Base-by-base conservation (phyloP, 2,888 invertebrate genomes). In the Aspidapion aeneum region DNA sequence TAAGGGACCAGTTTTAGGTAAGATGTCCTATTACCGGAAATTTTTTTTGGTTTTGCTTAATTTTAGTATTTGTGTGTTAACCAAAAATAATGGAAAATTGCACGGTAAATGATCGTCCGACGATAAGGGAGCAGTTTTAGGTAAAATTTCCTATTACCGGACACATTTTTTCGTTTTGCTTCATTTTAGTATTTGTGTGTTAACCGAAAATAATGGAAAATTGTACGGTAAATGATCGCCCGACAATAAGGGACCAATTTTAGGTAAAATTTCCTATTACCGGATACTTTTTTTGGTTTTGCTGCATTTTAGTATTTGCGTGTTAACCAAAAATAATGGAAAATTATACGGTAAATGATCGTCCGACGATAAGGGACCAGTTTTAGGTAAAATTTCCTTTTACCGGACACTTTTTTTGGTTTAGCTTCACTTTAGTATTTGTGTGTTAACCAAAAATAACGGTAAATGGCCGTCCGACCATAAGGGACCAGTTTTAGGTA, bases 381-480 rank as follows among this genome's bases (percentile, higher is more conserved):
- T 98, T 5, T 83, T 98, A 49, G 95, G 93, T n/a, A n/a, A n/a
- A n/a, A n/a, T n/a, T n/a, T n/a, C n/a, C n/a, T n/a, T n/a, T n/a
- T n/a, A n/a, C n/a, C n/a, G n/a, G n/a, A n/a, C n/a, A n/a, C n/a
- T n/a, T n/a, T n/a, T n/a, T n/a, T n/a, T n/a, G n/a, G n/a, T n/a
- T n/a, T n/a, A n/a, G n/a, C n/a, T n/a, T n/a, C n/a, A n/a, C n/a
- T n/a, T n/a, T n/a, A n/a, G n/a, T n/a, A n/a, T n/a, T n/a, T n/a
- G n/a, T n/a, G 88, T 86, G 21, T 82, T 99, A 61, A 90, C 89
- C 19, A 95, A 96, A 78, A 87, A 87, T 65, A 86, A 96, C 82
- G 98, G 96, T 0, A 85, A 98, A 69, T 98, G 75, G 1, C 86
- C 96, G 5, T 90, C 92, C 48, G 98, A 98, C 81, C 97, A 97